Percentiles rank a stretch among this genome's conserved stretches.
These are phyloP conservation scores for Leptobrachium leishanense DNA, from an alignment of 2,113 vertebrate species.

Conservation along the genomic window DNA sequence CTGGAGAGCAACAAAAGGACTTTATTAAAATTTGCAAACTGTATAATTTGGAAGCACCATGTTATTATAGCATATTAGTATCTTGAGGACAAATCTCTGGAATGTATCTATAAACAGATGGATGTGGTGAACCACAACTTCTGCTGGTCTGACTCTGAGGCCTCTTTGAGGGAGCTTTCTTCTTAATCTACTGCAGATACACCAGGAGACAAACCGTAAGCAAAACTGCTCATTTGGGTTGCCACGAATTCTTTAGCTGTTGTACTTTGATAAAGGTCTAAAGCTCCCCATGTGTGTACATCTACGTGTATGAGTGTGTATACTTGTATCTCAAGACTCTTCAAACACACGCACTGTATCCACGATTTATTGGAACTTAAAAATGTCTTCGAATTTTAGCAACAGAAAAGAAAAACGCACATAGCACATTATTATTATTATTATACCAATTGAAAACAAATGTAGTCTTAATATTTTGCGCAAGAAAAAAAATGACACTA, in stretches of 20 bases:
- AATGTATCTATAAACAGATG: conserved; percentile 50
- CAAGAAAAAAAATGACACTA: too few species aligned
- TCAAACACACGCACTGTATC: background rate
- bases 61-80: conserved; percentile 49
- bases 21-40: conserved; percentile 38
- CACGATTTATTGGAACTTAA: background rate
- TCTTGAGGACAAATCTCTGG: conserved; percentile 50
- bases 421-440: conserved; percentile 24
- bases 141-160: conserved; percentile 34
- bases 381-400: background rate
- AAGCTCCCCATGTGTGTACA: background rate
- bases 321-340: background rate
- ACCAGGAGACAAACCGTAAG: conserved; percentile 20
- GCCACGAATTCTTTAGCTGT: background rate
- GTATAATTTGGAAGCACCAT: conserved; percentile 42
- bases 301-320: too few species aligned
- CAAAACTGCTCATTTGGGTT: conserved; percentile 11
- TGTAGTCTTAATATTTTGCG: background rate
- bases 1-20: conserved; percentile 19
- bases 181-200: conserved; percentile 13
- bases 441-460: background rate
- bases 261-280: background rate
- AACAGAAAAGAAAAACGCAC: background rate
- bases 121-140: conserved; percentile 49
- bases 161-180: conserved; percentile 38